Base-by-base conservation (phyloP, 1,140 invertebrate genomes). In the Latrodectus geometricus region DNA sequence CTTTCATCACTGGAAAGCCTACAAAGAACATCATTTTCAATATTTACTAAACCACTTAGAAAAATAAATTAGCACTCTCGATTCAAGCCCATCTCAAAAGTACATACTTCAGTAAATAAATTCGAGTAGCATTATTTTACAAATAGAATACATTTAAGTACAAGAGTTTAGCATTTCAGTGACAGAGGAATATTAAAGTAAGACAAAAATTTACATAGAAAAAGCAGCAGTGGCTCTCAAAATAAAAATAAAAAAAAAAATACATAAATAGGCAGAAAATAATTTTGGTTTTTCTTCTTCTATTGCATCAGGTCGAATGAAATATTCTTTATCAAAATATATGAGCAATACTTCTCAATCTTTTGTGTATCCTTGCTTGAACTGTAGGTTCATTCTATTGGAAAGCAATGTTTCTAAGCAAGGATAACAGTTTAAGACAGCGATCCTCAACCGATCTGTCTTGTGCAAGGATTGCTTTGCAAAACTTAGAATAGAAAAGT, bases 1-100 rank as follows among this genome's bases (percentile, higher is more conserved):
- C 87, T 88, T 69, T 88, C 87, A 73, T 88, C 87, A 73, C 87
- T 88, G 68, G 87, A 88, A 74, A 88, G 78, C 77, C 87, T 88
- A 50, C 69, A 83, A 75, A 48, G 21, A 65, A 35, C 35, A 35
- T 35, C 5, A 35, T 35, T 35, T 35, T 35, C 2, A 35, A 1
- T 35, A n/a, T n/a, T n/a, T n/a, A n/a, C n/a, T n/a, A n/a, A n/a
- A n/a, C n/a, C n/a, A n/a, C n/a, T n/a, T n/a, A 35, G 35, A 35
- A 35, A 35, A 35, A 35, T 35, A 35, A 35, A 35, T 35, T 35
- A 35, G n/a, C n/a, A n/a, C n/a, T n/a, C n/a, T n/a, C n/a, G n/a
- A n/a, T n/a, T n/a, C n/a, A n/a, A n/a, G 5, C 35, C 5, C 35
- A 35, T 35, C 35, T 35, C 35, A 35, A 35, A 35, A 35, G 35